These are phyloP conservation scores for Stictonetta naevosa DNA, from an alignment of 2,113 vertebrate genomes.

Conservation along the genomic window DNA sequence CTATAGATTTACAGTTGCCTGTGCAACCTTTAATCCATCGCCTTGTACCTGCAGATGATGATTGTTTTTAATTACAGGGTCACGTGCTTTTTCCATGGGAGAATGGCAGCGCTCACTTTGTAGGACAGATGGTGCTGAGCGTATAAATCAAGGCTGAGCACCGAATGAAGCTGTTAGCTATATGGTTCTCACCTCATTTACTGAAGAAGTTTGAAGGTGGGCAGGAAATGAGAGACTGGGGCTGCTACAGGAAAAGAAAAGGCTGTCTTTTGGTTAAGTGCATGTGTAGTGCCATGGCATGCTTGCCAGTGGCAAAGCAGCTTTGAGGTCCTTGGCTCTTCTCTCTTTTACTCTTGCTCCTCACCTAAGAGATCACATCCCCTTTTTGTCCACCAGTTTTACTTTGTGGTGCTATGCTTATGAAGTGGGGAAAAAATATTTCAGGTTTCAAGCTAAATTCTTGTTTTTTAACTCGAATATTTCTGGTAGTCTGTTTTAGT, in stretches of 20 bases:
- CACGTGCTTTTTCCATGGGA: not conserved
- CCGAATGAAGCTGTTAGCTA: not conserved
- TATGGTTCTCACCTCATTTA: not conserved
- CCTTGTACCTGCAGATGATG: conserved; percentile 16
- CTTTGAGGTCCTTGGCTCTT: not conserved
- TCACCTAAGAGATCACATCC: not conserved
- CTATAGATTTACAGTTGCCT: not conserved
- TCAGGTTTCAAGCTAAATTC: not conserved
- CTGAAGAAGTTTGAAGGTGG: not conserved
- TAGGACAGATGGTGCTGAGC: not conserved
- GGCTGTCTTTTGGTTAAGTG: not conserved
- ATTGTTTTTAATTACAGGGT: conserved; percentile 15
- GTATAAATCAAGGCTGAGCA: not conserved
- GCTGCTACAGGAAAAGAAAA: not conserved
- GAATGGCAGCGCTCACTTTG: not conserved
- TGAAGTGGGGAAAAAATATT: not conserved
- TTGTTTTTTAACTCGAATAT: not conserved
- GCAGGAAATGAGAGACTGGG: not conserved
- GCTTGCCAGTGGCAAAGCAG: not conserved
- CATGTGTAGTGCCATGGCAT: rapidly evolving
- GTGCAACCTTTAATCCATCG: not conserved
- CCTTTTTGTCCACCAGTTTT: not conserved
- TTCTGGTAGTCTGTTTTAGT: not conserved
- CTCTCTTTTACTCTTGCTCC: not conserved
- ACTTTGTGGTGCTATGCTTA: not conserved